Evolutionary conservation across 2,113 vertebrate genomes (phyloP).

Genomic region (Alligator mississippiensis): DNA sequence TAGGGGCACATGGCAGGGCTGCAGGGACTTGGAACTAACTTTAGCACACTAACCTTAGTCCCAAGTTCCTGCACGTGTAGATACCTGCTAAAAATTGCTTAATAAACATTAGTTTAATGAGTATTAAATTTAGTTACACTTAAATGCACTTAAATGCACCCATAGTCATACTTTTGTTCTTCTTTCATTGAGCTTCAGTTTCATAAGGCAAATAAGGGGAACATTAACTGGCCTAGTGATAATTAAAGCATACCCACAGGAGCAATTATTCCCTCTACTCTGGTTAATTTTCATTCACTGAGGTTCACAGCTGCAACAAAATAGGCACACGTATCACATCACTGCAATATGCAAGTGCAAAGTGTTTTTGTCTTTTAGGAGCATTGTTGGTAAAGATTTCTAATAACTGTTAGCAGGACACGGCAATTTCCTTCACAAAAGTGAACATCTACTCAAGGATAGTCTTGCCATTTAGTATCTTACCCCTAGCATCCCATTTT

Average conservation of each 20-base stretch:
- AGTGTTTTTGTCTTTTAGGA: background rate
- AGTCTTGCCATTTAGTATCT: background rate
- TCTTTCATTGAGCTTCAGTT: too few species aligned
- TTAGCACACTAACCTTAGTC: too few species aligned
- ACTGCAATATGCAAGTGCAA: background rate
- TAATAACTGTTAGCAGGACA: background rate
- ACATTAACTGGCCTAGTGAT: background rate
- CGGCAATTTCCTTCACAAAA: background rate
- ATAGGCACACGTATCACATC: background rate
- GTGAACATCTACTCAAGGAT: background rate
- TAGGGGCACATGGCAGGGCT: too few species aligned
- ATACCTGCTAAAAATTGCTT: too few species aligned
- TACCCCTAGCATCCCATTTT: rapidly evolving
- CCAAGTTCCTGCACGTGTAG: too few species aligned
- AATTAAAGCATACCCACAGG: background rate
- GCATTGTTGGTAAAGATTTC: background rate
- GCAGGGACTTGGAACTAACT: too few species aligned
- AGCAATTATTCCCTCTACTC: background rate
- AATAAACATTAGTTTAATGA: too few species aligned
- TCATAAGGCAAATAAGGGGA: too few species aligned
- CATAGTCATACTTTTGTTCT: too few species aligned
- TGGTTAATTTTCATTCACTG: background rate
- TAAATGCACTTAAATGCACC: too few species aligned
- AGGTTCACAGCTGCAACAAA: background rate
- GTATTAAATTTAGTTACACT: too few species aligned